phyloP scores from a whole-genome alignment of 2,888 invertebrate genomes.

The Patella pellucida region DNA sequence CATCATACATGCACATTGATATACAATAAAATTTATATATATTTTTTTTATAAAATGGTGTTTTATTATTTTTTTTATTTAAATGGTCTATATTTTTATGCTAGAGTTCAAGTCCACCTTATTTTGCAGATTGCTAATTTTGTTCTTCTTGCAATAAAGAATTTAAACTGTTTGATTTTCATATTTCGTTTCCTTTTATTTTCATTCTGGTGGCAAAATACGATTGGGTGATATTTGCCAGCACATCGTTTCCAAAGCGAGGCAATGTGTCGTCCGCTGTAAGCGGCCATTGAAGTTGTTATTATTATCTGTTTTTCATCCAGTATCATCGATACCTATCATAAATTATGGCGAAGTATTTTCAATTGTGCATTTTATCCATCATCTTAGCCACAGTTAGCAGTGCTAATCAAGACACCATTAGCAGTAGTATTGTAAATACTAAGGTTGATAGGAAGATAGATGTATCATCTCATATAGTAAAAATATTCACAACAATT shows the following conservation, averaged over 20 bases:
- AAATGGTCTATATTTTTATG: no score
- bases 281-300: constrained; percentile 4
- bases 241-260: background rate
- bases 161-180: no score
- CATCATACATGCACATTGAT: no score
- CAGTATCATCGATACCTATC: constrained; percentile 15
- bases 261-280: background rate
- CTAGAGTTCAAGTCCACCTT: no score
- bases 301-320: constrained; percentile 22
- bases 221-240: background rate
- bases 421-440: constrained; percentile 66
- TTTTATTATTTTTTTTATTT: no score
- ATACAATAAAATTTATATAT: no score
- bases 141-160: no score
- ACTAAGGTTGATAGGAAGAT: constrained; percentile 86
- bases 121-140: no score
- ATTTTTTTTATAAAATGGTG: no score
- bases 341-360: background rate
- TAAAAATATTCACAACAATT: constrained; percentile 84
- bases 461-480: constrained; percentile 90
- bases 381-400: constrained; percentile 31
- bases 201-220: no score
- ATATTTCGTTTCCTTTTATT: no score
- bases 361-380: constrained; percentile 5
- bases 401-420: constrained; percentile 54